Conservation (phyloP, 2,888 invertebrate species). For the Eubasilissa splendida region DNA sequence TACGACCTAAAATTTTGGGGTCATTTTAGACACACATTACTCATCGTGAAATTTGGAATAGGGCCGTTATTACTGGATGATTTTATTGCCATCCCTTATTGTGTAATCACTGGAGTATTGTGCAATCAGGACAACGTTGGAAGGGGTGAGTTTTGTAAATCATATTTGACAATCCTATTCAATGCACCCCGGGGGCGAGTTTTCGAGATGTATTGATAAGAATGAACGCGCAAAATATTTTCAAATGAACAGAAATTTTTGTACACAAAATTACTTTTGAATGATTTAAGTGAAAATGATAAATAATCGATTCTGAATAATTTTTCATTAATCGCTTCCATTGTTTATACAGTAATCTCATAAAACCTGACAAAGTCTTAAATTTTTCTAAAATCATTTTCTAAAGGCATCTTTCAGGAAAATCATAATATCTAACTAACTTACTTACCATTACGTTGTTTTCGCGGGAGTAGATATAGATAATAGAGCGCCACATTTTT, state of each 20-base stretch:
- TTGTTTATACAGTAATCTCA: no score
- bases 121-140: conserved; percentile 45
- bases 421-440: no score
- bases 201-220: conserved; percentile 21
- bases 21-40: conserved; percentile 21
- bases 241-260: background rate
- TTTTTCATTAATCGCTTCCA: background rate
- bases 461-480: no score
- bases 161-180: conserved; percentile 6
- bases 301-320: background rate
- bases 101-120: conserved; percentile 55
- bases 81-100: conserved; percentile 44
- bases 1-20: conserved; percentile 29
- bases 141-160: conserved; percentile 20
- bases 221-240: background rate
- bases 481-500: no score
- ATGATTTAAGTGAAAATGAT: background rate
- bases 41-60: background rate
- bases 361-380: no score
- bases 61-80: conserved; percentile 17
- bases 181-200: background rate
- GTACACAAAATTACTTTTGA: background rate
- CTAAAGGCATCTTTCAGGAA: no score
- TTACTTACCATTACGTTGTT: background rate
- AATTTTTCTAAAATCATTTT: no score